Evolutionary conservation across 1,140 invertebrate genomes (phyloP).

Genomic region (Anoplolepis gracilipes): DNA sequence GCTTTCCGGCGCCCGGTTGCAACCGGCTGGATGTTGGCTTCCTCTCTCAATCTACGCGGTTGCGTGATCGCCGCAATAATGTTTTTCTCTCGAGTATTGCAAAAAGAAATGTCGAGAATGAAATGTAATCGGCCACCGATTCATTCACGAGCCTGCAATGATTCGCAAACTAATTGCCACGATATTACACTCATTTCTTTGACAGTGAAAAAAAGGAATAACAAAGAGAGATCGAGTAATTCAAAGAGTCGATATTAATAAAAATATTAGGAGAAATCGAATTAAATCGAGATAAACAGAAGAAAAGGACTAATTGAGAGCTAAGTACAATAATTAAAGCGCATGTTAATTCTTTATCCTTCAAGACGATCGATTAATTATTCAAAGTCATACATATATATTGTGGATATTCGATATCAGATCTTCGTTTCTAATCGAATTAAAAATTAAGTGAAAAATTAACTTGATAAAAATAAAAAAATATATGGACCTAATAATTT

Average conservation of each 20-base stretch:
- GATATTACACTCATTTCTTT: not conserved
- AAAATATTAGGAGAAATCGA: not conserved
- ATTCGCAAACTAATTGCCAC: not conserved
- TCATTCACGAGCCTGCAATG: not conserved
- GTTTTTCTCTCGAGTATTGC: slow-evolving; percentile 13
- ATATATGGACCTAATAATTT: not conserved
- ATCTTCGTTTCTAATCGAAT: too few relatives aligned
- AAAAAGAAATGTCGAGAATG: not conserved
- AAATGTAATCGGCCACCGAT: slow-evolving; percentile 1
- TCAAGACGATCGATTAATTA: too few relatives aligned
- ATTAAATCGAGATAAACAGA: not conserved
- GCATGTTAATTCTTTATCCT: too few relatives aligned
- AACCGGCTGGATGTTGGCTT: slow-evolving; percentile 29
- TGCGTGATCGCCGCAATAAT: slow-evolving; percentile 35
- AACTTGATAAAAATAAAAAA: too few relatives aligned
- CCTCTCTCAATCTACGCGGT: slow-evolving; percentile 8
- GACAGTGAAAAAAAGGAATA: not conserved
- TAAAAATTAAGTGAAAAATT: too few relatives aligned
- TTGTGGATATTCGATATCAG: too few relatives aligned
- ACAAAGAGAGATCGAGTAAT: not conserved
- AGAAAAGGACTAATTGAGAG: too few relatives aligned
- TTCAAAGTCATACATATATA: too few relatives aligned
- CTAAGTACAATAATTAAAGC: not conserved
- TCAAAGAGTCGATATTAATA: not conserved
- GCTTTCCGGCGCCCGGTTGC: not conserved